Conservation (phyloP, 2,113 vertebrate genomes). For the Eublepharis macularius region DNA sequence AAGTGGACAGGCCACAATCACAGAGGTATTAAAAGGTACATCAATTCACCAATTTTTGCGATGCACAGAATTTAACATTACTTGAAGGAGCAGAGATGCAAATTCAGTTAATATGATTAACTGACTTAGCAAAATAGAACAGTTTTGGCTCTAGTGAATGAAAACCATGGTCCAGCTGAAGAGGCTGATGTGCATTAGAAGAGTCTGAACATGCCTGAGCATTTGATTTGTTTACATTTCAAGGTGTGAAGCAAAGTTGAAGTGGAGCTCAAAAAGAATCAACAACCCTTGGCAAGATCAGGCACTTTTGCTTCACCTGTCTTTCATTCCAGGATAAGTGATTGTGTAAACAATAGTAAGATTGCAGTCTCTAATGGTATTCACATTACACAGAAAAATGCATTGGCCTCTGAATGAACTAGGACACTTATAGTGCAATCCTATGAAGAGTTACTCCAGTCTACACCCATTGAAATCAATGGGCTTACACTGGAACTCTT, state of each 20-base stretch:
- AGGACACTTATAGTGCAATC: neutral
- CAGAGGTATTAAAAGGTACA: neutral
- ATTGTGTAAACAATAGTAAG: neutral
- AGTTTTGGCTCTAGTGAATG: neutral
- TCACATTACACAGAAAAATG: slow-evolving; percentile 18
- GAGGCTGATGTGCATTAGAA: accelerated
- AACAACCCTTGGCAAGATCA: slow-evolving; percentile 9
- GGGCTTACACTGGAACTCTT: too few species aligned
- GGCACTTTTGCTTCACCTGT: neutral
- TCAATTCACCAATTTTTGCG: neutral
- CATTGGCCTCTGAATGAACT: slow-evolving; percentile 1
- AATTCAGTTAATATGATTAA: neutral
- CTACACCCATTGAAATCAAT: too few species aligned
- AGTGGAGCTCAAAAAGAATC: neutral
- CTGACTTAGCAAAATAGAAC: accelerated
- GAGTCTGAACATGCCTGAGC: neutral
- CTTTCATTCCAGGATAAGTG: neutral
- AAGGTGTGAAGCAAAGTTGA: slow-evolving; percentile 1
- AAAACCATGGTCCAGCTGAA: neutral
- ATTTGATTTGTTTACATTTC: neutral
- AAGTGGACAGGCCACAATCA: neutral
- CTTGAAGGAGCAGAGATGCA: accelerated
- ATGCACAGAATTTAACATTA: neutral
- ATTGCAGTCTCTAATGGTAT: neutral
- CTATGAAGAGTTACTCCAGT: too few species aligned